Conservation (phyloP, 2,113 vertebrate genomes). For the Carassius auratus region DNA sequence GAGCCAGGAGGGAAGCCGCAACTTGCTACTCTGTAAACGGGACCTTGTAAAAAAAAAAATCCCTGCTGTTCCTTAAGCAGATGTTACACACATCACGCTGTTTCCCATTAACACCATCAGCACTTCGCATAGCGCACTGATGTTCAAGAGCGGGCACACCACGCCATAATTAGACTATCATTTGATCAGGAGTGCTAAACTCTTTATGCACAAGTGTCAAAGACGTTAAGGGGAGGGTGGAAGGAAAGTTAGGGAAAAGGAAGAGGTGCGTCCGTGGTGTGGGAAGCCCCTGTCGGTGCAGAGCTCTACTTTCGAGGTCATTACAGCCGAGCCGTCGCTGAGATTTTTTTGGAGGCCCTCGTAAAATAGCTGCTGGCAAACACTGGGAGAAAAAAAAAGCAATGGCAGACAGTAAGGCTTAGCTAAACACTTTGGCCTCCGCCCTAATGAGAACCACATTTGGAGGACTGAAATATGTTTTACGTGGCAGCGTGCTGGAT, state of each 20-base stretch:
- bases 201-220: conserved; percentile 53
- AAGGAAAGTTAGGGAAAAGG: background rate
- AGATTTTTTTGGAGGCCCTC: conserved; percentile 54
- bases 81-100: conserved; percentile 72
- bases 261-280: background rate
- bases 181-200: conserved; percentile 79
- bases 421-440: conserved; percentile 78
- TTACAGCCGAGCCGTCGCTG: conserved; percentile 38
- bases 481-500: conserved; percentile 78
- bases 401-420: conserved; percentile 79
- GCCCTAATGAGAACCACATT: conserved; percentile 88
- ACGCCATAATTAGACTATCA: conserved; percentile 80
- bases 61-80: conserved; percentile 69
- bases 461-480: conserved; percentile 79
- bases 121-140: conserved; percentile 74
- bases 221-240: background rate
- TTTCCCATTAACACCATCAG: conserved; percentile 79
- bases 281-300: conserved; percentile 14
- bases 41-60: conserved; percentile 43
- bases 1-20: conserved; percentile 17
- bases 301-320: conserved; percentile 43
- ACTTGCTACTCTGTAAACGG: conserved; percentile 49
- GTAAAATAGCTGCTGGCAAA: conserved; percentile 69
- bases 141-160: conserved; percentile 74
- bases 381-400: conserved; percentile 53